Evolutionary conservation across 1,140 invertebrate species (phyloP).

Genomic region (Ips typographus): DNA sequence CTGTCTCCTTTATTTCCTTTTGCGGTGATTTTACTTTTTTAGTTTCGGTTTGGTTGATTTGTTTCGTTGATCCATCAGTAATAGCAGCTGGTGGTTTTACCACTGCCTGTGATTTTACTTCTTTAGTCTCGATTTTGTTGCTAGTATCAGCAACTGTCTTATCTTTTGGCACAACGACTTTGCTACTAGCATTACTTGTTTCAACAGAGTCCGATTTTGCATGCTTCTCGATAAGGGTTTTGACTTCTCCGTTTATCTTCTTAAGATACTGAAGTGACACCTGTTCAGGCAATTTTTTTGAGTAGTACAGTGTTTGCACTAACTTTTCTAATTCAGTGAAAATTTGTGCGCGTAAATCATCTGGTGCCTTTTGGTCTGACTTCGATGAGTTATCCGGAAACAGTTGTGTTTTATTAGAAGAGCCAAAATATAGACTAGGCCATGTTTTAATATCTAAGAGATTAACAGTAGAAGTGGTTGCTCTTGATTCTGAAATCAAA

Average conservation of each 20-base stretch:
- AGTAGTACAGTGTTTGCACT: conserved; percentile 10
- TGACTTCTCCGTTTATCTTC: conserved; percentile 4
- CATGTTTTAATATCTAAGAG: no score
- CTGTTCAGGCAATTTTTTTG: conserved; percentile 2
- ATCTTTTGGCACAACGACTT: background rate
- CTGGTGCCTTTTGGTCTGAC: background rate
- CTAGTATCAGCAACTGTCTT: background rate
- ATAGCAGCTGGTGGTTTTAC: background rate
- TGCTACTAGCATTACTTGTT: background rate
- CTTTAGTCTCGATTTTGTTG: background rate
- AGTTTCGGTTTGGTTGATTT: background rate
- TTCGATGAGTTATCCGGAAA: no score
- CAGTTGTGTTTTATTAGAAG: no score
- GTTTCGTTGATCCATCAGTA: background rate
- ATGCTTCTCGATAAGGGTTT: background rate
- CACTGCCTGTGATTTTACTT: background rate
- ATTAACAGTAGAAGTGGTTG: no score
- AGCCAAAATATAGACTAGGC: no score
- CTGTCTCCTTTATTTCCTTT: background rate
- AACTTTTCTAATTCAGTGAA: conserved; percentile 7
- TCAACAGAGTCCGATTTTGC: no score
- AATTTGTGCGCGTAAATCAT: background rate
- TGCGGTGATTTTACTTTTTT: background rate
- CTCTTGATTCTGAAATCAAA: no score
- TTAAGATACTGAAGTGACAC: conserved; percentile 1